These are phyloP conservation scores for Pluvianellus socialis DNA, from an alignment of 2,113 vertebrate species.

Conservation along the genomic window DNA sequence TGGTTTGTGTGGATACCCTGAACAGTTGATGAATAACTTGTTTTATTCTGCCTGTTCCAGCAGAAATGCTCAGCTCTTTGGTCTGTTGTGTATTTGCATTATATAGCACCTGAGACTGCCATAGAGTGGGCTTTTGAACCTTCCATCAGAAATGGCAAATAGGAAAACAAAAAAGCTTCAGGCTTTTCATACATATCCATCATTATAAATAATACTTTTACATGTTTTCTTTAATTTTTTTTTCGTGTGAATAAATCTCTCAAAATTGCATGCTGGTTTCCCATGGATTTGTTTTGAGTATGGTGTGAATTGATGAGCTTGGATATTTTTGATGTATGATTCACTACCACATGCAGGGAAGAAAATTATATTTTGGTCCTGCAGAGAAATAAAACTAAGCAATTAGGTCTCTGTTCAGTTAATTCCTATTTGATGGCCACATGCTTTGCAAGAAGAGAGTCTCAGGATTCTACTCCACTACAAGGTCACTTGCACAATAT, in stretches of 20 bases:
- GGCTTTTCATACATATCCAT: neutral
- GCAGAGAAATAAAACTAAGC: slow-evolving; percentile 44
- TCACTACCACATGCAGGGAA: slow-evolving; percentile 61
- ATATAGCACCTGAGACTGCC: rapidly evolving
- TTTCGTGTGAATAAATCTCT: neutral
- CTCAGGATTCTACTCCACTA: neutral
- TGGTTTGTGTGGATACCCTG: neutral
- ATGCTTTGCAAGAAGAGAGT: neutral
- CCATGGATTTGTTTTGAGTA: slow-evolving; percentile 41
- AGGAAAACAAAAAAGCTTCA: neutral
- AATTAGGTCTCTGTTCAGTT: slow-evolving; percentile 26
- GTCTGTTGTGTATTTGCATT: neutral
- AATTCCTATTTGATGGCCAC: neutral
- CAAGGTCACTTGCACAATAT: neutral
- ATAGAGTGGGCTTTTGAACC: neutral
- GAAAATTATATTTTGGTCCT: slow-evolving; percentile 65
- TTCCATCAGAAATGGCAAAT: neutral
- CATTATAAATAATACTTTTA: neutral
- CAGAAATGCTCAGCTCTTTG: neutral
- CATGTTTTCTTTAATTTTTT: neutral
- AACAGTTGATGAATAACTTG: neutral
- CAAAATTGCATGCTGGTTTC: slow-evolving; percentile 19
- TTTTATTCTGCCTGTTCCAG: neutral
- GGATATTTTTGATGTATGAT: slow-evolving; percentile 69
- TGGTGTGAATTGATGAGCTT: slow-evolving; percentile 46